Base-by-base conservation (phyloP, 92 coral and sea anemone species). In the Pocillopora meandrina region DNA sequence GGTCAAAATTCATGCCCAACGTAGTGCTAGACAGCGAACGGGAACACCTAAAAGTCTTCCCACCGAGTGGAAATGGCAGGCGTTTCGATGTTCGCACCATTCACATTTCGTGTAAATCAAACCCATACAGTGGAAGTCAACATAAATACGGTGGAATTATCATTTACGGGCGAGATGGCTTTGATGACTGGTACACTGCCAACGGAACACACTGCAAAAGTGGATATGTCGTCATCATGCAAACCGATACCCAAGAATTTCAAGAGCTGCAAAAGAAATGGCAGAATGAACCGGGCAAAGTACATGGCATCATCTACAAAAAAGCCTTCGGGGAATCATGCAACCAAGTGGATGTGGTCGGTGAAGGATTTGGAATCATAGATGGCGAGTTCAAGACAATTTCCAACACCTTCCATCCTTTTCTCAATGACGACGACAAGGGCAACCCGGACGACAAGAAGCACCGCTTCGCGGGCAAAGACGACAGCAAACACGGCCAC, bases 41-140 rank as follows among this genome's bases (percentile, higher is more conserved):
- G 3, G 49, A 42, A 42, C 49, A 42, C 3, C 7, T 42, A 42
- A 42, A 3, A 42, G 49, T 42, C 49, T 42, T 42, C 7, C 49
- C 49, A 42, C 5, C 49, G 49, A 42, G 49, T 42, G 49, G 49
- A 42, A 42, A 42, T 42, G 49, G 7, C 49, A 42, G 49, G 49
- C 49, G 49, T 61, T 62, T 71, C 16, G 42, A 3, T 16, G 80
- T 83, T 63, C 49, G 60, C 36, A 88, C 68, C 56, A 77, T 89
- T 23, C 92, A 78, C 88, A 72, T 89, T 57, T 89, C 92, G 0
- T 84, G 82, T 61, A 16, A 72, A 55, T 78, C 92, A 11, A 89
- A 84, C 26, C 17, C 65, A 13, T 88, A 83, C 63, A 10, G 33
- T 10, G 72, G 72, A 33, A 33, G 52, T 14, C 19, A 13, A 6